Base-by-base conservation (phyloP, 2,797 vertebrate species). In the Sarcoramphus papa region DNA sequence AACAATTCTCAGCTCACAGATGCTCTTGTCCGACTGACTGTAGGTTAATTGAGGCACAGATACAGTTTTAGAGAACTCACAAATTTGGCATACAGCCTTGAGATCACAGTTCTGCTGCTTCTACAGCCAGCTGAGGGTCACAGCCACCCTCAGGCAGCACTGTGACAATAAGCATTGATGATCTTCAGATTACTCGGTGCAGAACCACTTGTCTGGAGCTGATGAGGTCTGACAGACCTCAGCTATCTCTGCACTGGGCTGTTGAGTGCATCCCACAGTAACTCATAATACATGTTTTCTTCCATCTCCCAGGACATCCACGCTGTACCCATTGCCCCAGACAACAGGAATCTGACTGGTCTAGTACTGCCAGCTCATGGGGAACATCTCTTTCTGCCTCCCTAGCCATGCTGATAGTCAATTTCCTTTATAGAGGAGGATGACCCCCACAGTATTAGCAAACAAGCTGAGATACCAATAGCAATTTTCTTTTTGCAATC, bases 221-320 rank as follows among this genome's bases (percentile, higher is more conserved):
- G 74, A 73, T 28, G 30, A 33, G 0, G 8, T 67, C 83, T 78
- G 91, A 47, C 81, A 90, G 40, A 60, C 54, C 41, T 37, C 69
- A 28, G 59, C 65, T 22, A 41, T 45, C 56, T 45, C 67, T 25
- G 67, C 35, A 16, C 64, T 8, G 68, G 40, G 28, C 67, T 74
- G 65, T 31, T 40, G 63, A 22, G 13, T 11, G 67, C 67, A 86
- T 43, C 72, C 57, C 87, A 65, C 0, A 2, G 25, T 9, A 60
- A 68, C 43, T 43, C 3, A 0, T 6, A 43, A 60, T 1, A 19
- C 1, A 0, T 5, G 18, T 23, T 14, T 60, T 68, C 41, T 45
- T 65, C 62, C 57, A 20, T 8, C 54, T 48, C 57, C n/a, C 57
- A 53, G 43, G 60, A 80, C 28, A 84, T 10, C 33, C 53, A 56